Conservation (phyloP, 2,888 invertebrate species). For the Toxonevra muliebris region DNA sequence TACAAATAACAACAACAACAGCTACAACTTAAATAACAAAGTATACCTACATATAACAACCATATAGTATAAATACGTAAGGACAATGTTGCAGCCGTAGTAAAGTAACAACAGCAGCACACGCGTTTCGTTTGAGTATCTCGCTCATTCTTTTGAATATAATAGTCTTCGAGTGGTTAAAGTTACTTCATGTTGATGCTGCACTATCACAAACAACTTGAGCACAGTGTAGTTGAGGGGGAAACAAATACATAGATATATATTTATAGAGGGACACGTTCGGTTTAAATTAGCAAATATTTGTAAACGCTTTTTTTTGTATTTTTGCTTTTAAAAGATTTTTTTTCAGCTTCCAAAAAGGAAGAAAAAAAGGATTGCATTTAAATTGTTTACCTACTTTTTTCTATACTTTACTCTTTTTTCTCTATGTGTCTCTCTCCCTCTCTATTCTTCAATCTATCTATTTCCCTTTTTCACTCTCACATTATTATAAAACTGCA, state of each 20-base stretch:
- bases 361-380: conserved; percentile 49
- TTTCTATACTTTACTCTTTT: too few relatives aligned
- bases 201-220: not conserved
- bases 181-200: not conserved
- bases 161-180: not conserved
- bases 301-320: conserved; percentile 46
- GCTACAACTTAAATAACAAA: not conserved
- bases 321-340: conserved; percentile 40
- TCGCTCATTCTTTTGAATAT: not conserved
- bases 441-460: too few relatives aligned
- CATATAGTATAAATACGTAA: too few relatives aligned
- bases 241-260: not conserved
- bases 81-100: too few relatives aligned
- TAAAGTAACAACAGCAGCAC: too few relatives aligned
- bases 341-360: conserved; percentile 42
- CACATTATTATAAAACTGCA: conserved; percentile 8
- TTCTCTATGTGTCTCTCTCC: too few relatives aligned
- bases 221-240: not conserved
- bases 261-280: conserved; percentile 49
- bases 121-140: too few relatives aligned
- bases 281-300: conserved; percentile 61
- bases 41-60: not conserved
- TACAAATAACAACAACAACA: conserved; percentile 34
- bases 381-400: conserved; percentile 50
- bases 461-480: too few relatives aligned